Base-by-base conservation (phyloP, 2,888 invertebrate genomes). In the Hypolimnas misippus region DNA sequence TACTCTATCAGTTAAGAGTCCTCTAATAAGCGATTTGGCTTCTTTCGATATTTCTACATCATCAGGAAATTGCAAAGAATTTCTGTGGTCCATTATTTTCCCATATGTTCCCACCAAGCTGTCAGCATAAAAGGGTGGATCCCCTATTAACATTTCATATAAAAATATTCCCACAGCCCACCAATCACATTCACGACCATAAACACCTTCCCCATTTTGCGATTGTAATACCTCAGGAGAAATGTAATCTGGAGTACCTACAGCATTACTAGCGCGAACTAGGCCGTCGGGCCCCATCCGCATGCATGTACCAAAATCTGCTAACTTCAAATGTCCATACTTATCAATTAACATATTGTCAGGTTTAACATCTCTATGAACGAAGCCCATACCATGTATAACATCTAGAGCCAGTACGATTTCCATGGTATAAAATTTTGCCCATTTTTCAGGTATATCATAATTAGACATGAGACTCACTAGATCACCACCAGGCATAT, bases 221-320 rank as follows among this genome's bases (percentile, higher is more conserved):
- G 98, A 98, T 83, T 98, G 97, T 70, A 99, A 93, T 57, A 99
- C 99, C 92, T 99, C 99, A 0, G 99, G 99, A 58, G 98, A 98
- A 76, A 99, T 99, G 84, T 99, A 99, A 89, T 99, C 99, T 7
- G 99, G 99, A 5, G 99, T 99, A 35, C 99, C 99, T 8, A 99
- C 99, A 6, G 99, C 99, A 74, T 98, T 99, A 82, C 98, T 98
- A 44, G 98, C 98, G 69, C 98, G 94, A 40, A 99, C 98, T 74
- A 98, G 93, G 3, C 99, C 99, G 87, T 99, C 98, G 71, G 94
- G 92, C 73, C 98, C 98, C 99, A 99, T 99, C 79, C 98, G 94
- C 97, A 99, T 99, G 87, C 99, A 99, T 14, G 99, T 99, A 57
- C 99, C 99, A 92, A 99, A 99, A 92, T 99, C 99, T n/a, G 99